Evolutionary conservation across 64 coral and sea anemone species (phyloP), one percentile per base, ranked within the genome.

Genomic region (Astreopora myriophthalma): DNA sequence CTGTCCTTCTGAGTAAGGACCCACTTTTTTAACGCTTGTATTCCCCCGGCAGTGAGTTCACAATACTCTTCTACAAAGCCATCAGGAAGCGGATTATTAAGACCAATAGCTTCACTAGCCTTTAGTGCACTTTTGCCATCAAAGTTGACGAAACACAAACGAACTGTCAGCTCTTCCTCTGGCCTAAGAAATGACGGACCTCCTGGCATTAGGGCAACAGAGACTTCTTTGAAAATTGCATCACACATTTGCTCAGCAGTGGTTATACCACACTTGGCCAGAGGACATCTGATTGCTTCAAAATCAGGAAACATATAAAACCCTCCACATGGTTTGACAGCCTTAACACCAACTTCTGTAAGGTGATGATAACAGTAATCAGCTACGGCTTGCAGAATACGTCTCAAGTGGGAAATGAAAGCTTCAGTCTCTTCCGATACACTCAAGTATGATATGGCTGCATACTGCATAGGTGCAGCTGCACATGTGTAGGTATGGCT

Each of bases 281-380:
- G 37, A 25, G 73, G 61, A 66, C 25, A 68, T 34, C 75, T 90
- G 55, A 90, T 48, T 1, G 68, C 65, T 67, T 90, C 88, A 90
- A 90, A 90, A 69, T 90, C 88, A 12, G 88, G 88, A 19, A 78
- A 80, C 75, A 90, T 90, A 58, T 80, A 90, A 13, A 90, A 90
- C 5, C 88, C 88, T 8, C 88, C 88, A 34, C 40, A 20, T 55
- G 88, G 75, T 68, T 90, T 90, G 31, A 80, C 62, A 57, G 76
- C 74, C 27, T 80, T 90, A 23, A 90, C 38, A 32, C 88, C 88
- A 48, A 90, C 58, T 37, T 46, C 39, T 16, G 76, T 33, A 48
- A 90, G 88, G 20, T 70, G 55, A 13, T 31, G 26, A 68, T 75
- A 49, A 68, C 88, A 48, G 34, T 49, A 90, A 20, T 71, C 63